Conservation (phyloP, 2,888 invertebrate species). For the Lapara coniferarum region DNA sequence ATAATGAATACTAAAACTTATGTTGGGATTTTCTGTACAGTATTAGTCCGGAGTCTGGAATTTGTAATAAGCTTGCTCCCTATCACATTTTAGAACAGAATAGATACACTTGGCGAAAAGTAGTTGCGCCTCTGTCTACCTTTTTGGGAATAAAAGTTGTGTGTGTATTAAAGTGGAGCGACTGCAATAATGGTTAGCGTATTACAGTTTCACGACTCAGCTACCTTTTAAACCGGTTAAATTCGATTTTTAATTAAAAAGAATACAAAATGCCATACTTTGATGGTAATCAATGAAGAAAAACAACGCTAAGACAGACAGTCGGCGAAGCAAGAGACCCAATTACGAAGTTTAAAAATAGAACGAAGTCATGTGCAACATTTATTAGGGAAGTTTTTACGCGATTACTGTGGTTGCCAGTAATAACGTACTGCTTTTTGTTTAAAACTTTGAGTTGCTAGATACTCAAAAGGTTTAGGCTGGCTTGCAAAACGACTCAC, state of each 20-base stretch:
- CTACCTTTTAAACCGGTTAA: neutral
- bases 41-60: no score
- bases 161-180: neutral
- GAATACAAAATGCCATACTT: neutral
- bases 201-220: neutral
- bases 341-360: slow-evolving; percentile 45
- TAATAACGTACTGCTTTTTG: neutral
- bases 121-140: no score
- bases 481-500: no score
- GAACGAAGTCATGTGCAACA: slow-evolving; percentile 41
- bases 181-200: neutral
- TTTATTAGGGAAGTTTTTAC: slow-evolving; percentile 36
- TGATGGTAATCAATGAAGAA: slow-evolving; percentile 18
- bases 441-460: no score
- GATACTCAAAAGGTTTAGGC: no score
- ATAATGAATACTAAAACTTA: no score
- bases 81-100: no score
- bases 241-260: neutral
- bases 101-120: no score
- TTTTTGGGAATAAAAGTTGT: no score
- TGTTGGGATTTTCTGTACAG: no score
- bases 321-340: slow-evolving; percentile 35
- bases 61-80: no score
- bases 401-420: slow-evolving; percentile 13
- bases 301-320: slow-evolving; percentile 14